Conservation (phyloP, 2,797 vertebrate genomes). For the Oophaga sylvatica region DNA sequence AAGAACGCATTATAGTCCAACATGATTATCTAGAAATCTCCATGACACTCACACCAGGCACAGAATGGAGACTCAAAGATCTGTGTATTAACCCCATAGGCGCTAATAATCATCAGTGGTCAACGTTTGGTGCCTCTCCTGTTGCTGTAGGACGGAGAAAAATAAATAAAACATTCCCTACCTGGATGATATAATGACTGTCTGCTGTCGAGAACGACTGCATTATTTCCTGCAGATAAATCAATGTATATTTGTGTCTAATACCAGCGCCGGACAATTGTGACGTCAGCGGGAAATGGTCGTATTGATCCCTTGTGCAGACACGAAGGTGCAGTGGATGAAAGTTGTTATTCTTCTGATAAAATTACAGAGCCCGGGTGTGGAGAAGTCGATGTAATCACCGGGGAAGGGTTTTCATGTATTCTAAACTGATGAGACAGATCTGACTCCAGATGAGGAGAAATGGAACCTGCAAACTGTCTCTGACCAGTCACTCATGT, state of each 20-base stretch:
- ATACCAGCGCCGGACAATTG: neutral
- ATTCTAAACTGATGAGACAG: neutral
- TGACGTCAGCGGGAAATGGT: neutral
- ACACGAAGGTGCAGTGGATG: neutral
- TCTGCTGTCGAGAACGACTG: neutral
- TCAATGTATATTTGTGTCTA: slow-evolving; percentile 38
- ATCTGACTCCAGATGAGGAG: neutral
- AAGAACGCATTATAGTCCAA: too few species aligned
- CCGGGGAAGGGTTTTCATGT: neutral
- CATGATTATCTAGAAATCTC: neutral
- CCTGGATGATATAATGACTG: neutral
- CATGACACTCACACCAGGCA: neutral
- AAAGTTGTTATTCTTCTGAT: slow-evolving; percentile 26
- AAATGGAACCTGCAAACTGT: neutral
- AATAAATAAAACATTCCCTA: neutral
- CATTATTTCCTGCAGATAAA: slow-evolving; percentile 20
- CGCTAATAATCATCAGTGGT: neutral
- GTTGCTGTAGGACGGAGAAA: neutral
- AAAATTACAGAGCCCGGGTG: slow-evolving; percentile 3
- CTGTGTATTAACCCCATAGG: neutral
- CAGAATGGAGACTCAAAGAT: neutral
- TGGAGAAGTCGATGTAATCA: neutral
- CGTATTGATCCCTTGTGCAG: slow-evolving; percentile 16
- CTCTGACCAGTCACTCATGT: neutral
- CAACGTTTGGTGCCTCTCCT: neutral